Base-by-base conservation (phyloP, 2,113 vertebrate species). In the Psittacula cyanocephala region DNA sequence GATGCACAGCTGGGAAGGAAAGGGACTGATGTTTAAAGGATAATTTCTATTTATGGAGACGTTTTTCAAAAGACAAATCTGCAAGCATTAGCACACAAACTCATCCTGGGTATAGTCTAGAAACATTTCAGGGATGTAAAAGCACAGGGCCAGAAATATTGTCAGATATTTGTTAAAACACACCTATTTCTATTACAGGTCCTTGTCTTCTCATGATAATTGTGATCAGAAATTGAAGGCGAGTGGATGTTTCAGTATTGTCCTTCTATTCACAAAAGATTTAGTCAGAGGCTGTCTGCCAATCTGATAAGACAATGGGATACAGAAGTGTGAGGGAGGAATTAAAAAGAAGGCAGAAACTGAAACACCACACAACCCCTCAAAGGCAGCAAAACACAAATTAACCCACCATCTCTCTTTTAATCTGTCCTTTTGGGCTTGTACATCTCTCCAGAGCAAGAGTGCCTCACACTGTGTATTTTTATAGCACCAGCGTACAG, bases 41-140 rank as follows among this genome's bases (percentile, higher is more conserved):
- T 74, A 81, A 31, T 79, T 72, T 88, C 76, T 93, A 77, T 93
- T 94, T 95, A 88, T 44, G 74, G 85, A 81, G 76, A 31, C 24
- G 20, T 68, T 93, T 92, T 84, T 90, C 79, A 46, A 62, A 64
- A 68, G 84, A 62, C 78, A 86, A 59, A 91, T 88, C 91, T 96
- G 79, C 74, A 74, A 72, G 50, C 28, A 79, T 70, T 94, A 91
- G 31, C 83, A 83, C 71, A 92, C 33, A 76, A 70, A 41, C 37
- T 80, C 65, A 62, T 71, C 77, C 64, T 71, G 59, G 33, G 17
- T 20, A 2, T 11, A 39, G 46, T n/a, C 12, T 72, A 47, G 55
- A 79, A 81, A 63, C 23, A 62, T 41, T 69, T 7, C 49, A 39
- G 11, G 25, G 43, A 41, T 72, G 37, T 29, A 53, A 37, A 91